phyloP scores from a whole-genome alignment of 37 sponge, comb jelly and placozoan species.

The Chondrilla cf. caribensis region DNA sequence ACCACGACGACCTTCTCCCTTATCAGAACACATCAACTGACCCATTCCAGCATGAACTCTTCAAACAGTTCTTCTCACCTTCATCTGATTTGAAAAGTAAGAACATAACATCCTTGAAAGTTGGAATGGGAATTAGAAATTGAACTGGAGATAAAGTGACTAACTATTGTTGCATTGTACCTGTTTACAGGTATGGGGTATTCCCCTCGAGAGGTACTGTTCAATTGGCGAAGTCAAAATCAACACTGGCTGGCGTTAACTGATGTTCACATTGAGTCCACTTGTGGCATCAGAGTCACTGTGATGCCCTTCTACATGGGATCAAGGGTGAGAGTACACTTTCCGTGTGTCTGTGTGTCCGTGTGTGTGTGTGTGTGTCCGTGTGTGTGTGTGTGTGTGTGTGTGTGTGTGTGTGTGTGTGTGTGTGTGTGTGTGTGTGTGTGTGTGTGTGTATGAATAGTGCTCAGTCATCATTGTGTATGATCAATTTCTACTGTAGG shows the following conservation, averaged over 20 bases:
- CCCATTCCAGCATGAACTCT: slow-evolving; percentile 85
- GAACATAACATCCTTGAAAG: too few species aligned
- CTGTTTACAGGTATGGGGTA: too few species aligned
- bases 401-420: not conserved
- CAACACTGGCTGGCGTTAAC: slow-evolving; percentile 77
- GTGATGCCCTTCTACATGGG: slow-evolving; percentile 98
- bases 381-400: slow-evolving; percentile 14
- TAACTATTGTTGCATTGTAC: too few species aligned
- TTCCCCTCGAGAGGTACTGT: slow-evolving; percentile 47
- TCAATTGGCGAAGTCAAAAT: slow-evolving; percentile 79
- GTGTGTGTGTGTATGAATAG: not conserved
- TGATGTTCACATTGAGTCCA: slow-evolving; percentile 87
- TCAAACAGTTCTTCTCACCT: slow-evolving; percentile 72
- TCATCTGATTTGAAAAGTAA: slow-evolving; percentile 32
- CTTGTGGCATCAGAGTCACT: slow-evolving; percentile 77
- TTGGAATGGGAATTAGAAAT: too few species aligned
- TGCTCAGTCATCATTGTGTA: too few species aligned
- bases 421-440: slow-evolving; percentile 8
- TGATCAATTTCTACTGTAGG: not conserved
- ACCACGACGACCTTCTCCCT: slow-evolving; percentile 92
- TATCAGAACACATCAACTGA: slow-evolving; percentile 64
- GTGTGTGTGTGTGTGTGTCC: slow-evolving; percentile 22
- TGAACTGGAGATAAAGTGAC: not conserved
- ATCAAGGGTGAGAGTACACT: slow-evolving; percentile 22
- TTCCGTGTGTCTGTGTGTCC: not conserved